Evolutionary conservation across 2,888 invertebrate genomes (phyloP).

Genomic region (Lithophane leautieri): DNA sequence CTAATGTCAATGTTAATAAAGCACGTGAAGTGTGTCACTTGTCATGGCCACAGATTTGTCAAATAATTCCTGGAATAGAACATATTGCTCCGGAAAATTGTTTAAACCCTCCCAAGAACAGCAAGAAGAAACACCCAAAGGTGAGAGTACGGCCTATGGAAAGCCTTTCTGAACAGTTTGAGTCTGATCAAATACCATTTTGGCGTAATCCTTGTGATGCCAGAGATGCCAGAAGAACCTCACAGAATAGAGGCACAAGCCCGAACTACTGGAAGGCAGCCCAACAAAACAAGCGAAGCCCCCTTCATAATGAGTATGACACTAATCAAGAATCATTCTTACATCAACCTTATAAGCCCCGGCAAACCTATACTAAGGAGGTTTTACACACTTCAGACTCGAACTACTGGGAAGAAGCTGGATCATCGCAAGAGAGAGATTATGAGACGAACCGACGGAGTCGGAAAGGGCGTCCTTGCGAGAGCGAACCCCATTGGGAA

Average conservation of each 20-base stretch:
- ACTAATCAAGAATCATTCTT: not conserved
- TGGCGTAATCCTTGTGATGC: not conserved
- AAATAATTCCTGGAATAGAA: constrained; percentile 18
- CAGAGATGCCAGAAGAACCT: not conserved
- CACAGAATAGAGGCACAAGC: not conserved
- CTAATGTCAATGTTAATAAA: constrained; percentile 30
- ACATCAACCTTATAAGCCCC: constrained; percentile 1
- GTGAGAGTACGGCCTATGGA: not conserved
- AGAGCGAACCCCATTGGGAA: constrained; percentile 9
- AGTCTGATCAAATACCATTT: not conserved
- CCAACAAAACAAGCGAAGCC: not conserved
- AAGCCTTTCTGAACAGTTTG: not conserved
- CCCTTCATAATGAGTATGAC: constrained; percentile 1
- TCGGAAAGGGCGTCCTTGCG: not conserved
- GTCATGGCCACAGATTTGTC: constrained; percentile 24
- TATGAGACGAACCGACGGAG: not conserved
- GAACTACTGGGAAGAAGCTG: not conserved
- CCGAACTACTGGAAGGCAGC: not conserved
- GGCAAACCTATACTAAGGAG: constrained; percentile 2
- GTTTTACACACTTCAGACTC: not conserved
- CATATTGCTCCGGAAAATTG: not conserved
- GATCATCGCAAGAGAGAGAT: not conserved
- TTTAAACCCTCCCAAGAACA: not conserved
- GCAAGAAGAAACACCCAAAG: not conserved
- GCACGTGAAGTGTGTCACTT: constrained; percentile 19